A percentile compares a stretch with the other conserved stretches of the same genome.
These are phyloP conservation scores for Spisula subtruncata DNA, from an alignment of 2,888 invertebrate species.

Conservation along the genomic window DNA sequence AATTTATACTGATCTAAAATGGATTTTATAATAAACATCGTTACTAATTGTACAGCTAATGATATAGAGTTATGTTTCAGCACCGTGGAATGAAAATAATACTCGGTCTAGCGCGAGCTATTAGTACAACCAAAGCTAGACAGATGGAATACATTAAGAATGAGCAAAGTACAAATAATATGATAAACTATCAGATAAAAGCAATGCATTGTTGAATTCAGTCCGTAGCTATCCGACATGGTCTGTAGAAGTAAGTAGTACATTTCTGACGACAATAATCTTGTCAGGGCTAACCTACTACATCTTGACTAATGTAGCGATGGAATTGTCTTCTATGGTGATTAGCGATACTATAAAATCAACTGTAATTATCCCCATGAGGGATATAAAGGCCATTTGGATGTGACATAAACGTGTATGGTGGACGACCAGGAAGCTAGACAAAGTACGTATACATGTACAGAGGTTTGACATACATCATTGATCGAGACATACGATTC, in stretches of 20 bases:
- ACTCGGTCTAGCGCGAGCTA: too few relatives aligned
- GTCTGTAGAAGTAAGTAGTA: neutral
- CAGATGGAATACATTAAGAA: too few relatives aligned
- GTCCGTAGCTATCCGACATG: too few relatives aligned
- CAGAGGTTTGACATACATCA: neutral
- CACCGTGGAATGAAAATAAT: too few relatives aligned
- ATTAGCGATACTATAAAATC: constrained; percentile 15
- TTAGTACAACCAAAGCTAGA: too few relatives aligned
- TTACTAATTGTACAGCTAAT: too few relatives aligned
- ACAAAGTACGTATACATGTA: neutral
- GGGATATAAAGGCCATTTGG: neutral
- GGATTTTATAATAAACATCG: too few relatives aligned
- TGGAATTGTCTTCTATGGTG: neutral
- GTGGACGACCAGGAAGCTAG: neutral
- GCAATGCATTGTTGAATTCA: too few relatives aligned
- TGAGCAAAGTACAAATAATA: too few relatives aligned
- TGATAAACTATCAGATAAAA: too few relatives aligned
- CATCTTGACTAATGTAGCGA: neutral
- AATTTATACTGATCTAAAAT: too few relatives aligned
- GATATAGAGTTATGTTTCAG: too few relatives aligned
- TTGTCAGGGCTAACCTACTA: neutral
- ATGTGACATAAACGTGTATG: neutral
- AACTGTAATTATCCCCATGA: constrained; percentile 8
- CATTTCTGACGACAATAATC: neutral
- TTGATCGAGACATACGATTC: neutral